phyloP scores from a whole-genome alignment of 2,888 invertebrate genomes.

The Cephus sareptanus region DNA sequence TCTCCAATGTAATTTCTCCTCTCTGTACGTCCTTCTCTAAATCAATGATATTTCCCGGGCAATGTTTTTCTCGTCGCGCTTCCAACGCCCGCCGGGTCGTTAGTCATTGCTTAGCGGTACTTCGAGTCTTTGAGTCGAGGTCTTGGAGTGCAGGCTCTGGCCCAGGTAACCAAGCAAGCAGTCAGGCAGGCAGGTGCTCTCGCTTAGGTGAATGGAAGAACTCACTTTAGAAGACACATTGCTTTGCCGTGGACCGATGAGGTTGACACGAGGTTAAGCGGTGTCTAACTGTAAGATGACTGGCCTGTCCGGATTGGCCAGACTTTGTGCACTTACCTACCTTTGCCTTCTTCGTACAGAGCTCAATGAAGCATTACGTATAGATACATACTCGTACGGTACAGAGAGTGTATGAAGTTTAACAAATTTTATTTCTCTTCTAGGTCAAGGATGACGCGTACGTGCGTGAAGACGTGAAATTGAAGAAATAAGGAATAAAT shows the following conservation, averaged over 20 bases:
- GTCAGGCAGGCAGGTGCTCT: conserved; percentile 43
- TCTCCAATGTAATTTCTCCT: no score
- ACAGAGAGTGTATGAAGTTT: no score
- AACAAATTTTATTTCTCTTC: no score
- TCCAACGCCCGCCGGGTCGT: conserved; percentile 19
- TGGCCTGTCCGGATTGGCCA: conserved; percentile 42
- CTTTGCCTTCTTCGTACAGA: neutral
- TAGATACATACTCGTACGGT: no score
- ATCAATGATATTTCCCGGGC: conserved; percentile 12
- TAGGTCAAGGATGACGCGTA: no score
- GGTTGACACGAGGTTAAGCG: conserved; percentile 42
- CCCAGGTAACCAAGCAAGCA: neutral
- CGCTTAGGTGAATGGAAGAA: conserved; percentile 42
- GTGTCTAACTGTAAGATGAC: conserved; percentile 51
- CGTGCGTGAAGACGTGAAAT: no score
- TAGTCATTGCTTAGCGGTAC: conserved; percentile 38
- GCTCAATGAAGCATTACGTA: no score
- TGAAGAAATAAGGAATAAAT: conserved; percentile 18
- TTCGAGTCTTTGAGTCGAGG: conserved; percentile 26
- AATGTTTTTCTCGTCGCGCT: conserved; percentile 18
- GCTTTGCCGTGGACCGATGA: no score
- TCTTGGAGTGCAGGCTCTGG: conserved; percentile 33
- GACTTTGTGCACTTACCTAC: conserved; percentile 19
- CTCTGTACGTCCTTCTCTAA: neutral
- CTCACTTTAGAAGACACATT: conserved; percentile 22